These are phyloP conservation scores for Oryzias curvinotus DNA, from an alignment of 2,113 vertebrate species.

Conservation along the genomic window DNA sequence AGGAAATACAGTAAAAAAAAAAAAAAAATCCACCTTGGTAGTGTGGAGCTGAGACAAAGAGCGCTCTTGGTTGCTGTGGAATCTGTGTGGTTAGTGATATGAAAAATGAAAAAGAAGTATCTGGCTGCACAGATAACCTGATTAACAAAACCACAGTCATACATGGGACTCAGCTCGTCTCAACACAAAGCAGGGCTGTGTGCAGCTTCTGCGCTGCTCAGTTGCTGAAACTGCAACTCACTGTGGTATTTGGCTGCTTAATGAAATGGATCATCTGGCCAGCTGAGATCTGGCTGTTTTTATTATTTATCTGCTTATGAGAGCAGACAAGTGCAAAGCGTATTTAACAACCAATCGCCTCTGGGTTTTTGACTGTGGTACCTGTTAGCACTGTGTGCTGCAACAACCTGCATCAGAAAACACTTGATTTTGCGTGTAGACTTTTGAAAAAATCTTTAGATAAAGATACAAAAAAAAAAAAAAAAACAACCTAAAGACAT, in stretches of 20 bases:
- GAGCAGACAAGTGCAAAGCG: conserved; percentile 43
- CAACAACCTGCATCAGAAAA: conserved; percentile 13
- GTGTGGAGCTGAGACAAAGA: too few species aligned
- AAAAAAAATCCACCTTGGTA: too few species aligned
- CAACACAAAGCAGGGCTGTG: conserved; percentile 5
- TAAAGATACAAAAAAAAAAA: too few species aligned
- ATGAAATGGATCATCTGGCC: conserved; percentile 56
- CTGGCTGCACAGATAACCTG: neutral
- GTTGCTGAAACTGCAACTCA: conserved; percentile 28
- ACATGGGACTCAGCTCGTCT: conserved; percentile 1
- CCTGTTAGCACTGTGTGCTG: conserved; percentile 19
- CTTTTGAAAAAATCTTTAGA: too few species aligned
- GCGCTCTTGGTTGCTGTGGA: too few species aligned
- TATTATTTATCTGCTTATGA: conserved; percentile 23
- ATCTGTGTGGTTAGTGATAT: neutral
- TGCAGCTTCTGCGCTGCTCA: conserved; percentile 11
- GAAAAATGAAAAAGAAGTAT: neutral
- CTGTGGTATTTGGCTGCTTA: conserved; percentile 55
- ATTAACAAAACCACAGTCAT: neutral
- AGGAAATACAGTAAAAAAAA: too few species aligned
- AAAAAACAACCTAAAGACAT: too few species aligned
- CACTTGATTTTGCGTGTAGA: neutral
- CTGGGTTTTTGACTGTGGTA: conserved; percentile 47
- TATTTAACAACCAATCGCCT: conserved; percentile 58
- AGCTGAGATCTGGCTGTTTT: conserved; percentile 50